Conservation (phyloP, 2,888 invertebrate genomes). For the Tricholauxania praeusta region DNA sequence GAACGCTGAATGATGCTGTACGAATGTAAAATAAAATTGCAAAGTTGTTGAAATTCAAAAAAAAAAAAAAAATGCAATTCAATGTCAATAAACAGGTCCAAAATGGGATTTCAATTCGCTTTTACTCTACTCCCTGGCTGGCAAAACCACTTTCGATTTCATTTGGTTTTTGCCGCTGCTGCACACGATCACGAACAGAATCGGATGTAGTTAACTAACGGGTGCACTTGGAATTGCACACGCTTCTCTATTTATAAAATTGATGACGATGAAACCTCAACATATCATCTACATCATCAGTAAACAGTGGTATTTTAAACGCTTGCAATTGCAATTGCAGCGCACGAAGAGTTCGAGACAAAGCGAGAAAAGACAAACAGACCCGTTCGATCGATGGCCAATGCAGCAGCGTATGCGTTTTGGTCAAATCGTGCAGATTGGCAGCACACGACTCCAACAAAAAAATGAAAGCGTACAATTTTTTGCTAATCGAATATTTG, state of each 20-base stretch:
- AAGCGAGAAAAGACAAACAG: too few species aligned
- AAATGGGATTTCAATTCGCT: conserved; percentile 17
- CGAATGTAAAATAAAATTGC: neutral
- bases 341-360: too few species aligned
- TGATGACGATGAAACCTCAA: neutral
- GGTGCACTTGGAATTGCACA: conserved; percentile 11
- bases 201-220: conserved; percentile 31
- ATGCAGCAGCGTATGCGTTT: too few species aligned
- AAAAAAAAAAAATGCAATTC: conserved; percentile 6
- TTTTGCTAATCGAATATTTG: too few species aligned
- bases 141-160: conserved; percentile 34
- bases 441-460: too few species aligned
- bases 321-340: too few species aligned
- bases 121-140: conserved; percentile 6
- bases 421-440: too few species aligned
- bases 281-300: too few species aligned
- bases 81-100: conserved; percentile 36
- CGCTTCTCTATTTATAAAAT: neutral
- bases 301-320: too few species aligned
- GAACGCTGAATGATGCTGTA: conserved; percentile 24
- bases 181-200: conserved; percentile 17
- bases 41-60: conserved; percentile 26
- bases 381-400: too few species aligned
- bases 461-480: too few species aligned
- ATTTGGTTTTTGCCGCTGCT: neutral